Evolutionary conservation across 2,888 invertebrate species (phyloP), one percentile per base, ranked within the genome.

Genomic region (Oxycera nigricornis): DNA sequence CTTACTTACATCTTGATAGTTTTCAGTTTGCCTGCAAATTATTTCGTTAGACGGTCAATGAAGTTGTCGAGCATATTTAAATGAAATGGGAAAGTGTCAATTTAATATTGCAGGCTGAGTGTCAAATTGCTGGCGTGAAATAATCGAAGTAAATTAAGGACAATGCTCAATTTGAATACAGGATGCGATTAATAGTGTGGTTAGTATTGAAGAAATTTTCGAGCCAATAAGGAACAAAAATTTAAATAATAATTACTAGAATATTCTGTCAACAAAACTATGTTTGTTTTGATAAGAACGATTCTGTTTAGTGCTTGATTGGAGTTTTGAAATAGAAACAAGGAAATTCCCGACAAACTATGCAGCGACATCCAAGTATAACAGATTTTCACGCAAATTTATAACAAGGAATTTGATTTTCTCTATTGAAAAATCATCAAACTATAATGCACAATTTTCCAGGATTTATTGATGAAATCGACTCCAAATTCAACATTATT

Each of bases 31-130:
- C 46, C 46, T 46, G 46, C 17, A 46, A 46, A 46, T 46, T 46
- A 46, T 46, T 46, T 46, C 46, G 46, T 46, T 46, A 46, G 46
- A 46, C 46, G 14, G 46, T 46, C n/a, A 46, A 46, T 46, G 46
- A 11, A 46, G 46, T 46, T 46, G 46, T 46, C 46, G 46, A 46
- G 46, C n/a, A n/a, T 46, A 46, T 46, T 46, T 14, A 46, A 46
- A 46, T 46, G 17, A 14, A 46, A 7, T 11, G 46, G 46, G 14
- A 14, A 46, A 11, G 46, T 46, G 14, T 46, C 46, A 17, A 14
- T 46, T 46, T 46, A n/a, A n/a, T n/a, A n/a, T n/a, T n/a, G n/a
- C n/a, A n/a, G n/a, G n/a, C n/a, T n/a, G n/a, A n/a, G n/a, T n/a
- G n/a, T n/a, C n/a, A n/a, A n/a, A n/a, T n/a, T n/a, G n/a, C n/a